Evolutionary conservation across 2,797 vertebrate genomes (phyloP).

Genomic region (Eremophila alpestris): DNA sequence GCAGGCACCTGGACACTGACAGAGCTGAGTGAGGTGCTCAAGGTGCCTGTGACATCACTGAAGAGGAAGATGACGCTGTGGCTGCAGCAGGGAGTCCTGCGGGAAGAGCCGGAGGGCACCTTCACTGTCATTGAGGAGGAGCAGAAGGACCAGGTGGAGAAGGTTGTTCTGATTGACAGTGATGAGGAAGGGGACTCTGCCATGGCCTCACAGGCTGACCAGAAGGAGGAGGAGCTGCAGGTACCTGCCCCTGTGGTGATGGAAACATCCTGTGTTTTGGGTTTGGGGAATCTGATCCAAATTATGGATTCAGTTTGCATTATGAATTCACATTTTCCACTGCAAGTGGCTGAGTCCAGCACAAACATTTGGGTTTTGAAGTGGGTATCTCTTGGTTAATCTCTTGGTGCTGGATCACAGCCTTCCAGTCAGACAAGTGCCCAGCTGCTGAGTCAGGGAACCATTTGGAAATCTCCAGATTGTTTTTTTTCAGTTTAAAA

Average conservation of each 20-base stretch:
- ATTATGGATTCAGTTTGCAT: not conserved
- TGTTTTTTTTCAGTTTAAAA: not conserved
- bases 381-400: not conserved
- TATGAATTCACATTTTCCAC: not conserved
- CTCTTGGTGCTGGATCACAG: not conserved
- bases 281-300: not conserved
- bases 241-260: not conserved
- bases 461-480: not conserved
- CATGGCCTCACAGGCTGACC: slow-evolving; percentile 95
- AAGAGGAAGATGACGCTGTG: slow-evolving; percentile 92
- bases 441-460: not conserved
- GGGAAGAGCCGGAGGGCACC: slow-evolving; percentile 85
- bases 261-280: not conserved
- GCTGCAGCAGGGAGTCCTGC: slow-evolving; percentile 94
- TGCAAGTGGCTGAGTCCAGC: not conserved
- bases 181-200: slow-evolving; percentile 96
- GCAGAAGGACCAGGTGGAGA: slow-evolving; percentile 86
- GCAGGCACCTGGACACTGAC: slow-evolving; percentile 89
- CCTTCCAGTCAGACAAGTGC: not conserved
- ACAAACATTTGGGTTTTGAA: not conserved
- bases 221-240: slow-evolving; percentile 91
- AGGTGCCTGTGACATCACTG: slow-evolving; percentile 86
- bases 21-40: slow-evolving; percentile 87
- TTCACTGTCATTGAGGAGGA: slow-evolving; percentile 91
- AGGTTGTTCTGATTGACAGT: slow-evolving; percentile 91